Evolutionary conservation across 2,113 vertebrate species (phyloP).

Genomic region (Callocephalon fimbriatum): DNA sequence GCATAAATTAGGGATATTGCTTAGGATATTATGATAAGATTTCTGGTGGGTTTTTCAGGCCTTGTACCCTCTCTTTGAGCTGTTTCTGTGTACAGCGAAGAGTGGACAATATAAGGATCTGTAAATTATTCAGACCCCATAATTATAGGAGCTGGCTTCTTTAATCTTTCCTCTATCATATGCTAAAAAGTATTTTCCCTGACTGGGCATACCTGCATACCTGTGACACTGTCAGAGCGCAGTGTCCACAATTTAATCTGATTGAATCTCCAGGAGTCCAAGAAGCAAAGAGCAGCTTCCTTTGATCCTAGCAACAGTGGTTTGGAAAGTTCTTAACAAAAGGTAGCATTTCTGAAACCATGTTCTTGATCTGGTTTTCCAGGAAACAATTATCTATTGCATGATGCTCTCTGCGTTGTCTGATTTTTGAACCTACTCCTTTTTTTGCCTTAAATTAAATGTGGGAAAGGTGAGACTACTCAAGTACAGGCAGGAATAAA

Average conservation of each 20-base stretch:
- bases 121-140: neutral
- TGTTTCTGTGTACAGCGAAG: neutral
- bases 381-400: neutral
- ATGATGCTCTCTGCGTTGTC: neutral
- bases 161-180: neutral
- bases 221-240: neutral
- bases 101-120: neutral
- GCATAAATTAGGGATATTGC: neutral
- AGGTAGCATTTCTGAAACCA: neutral
- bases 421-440: neutral
- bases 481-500: neutral
- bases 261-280: neutral
- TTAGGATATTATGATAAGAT: neutral
- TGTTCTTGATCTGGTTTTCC: neutral
- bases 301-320: neutral
- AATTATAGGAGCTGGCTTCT: neutral
- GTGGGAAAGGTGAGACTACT: neutral
- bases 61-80: neutral
- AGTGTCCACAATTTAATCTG: neutral
- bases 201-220: neutral
- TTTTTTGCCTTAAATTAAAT: neutral
- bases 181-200: neutral
- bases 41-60: neutral
- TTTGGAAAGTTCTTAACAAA: neutral
- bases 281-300: neutral